phyloP scores from a whole-genome alignment of 2,888 invertebrate genomes.

The Stenotaenia linearis region DNA sequence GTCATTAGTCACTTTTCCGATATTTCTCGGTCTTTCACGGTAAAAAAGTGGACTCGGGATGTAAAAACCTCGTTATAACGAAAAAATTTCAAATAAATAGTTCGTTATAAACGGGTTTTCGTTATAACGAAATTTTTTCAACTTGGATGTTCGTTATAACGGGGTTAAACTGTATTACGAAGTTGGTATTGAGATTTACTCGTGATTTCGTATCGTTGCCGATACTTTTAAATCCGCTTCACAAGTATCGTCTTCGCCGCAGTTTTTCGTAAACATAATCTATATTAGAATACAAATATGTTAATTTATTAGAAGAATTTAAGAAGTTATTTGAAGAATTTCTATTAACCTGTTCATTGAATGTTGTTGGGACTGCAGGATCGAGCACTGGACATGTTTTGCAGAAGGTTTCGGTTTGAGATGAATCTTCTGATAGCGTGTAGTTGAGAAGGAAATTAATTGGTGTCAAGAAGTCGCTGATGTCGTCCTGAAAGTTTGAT shows the following conservation, averaged over 20 bases:
- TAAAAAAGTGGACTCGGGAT: too few species aligned
- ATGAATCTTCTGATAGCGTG: background rate
- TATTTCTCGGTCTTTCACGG: too few species aligned
- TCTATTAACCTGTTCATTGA: background rate
- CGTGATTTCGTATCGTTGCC: background rate
- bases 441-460: background rate
- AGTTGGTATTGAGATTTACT: background rate
- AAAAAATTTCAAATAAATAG: too few species aligned
- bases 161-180: too few species aligned
- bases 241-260: background rate
- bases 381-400: background rate
- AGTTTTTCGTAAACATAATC: slow-evolving; percentile 11
- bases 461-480: background rate
- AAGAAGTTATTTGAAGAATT: background rate
- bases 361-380: background rate
- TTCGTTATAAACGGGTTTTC: too few species aligned
- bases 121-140: too few species aligned
- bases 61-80: too few species aligned
- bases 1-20: too few species aligned
- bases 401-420: background rate
- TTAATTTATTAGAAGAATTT: background rate
- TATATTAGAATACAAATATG: too few species aligned
- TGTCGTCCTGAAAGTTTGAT: background rate
- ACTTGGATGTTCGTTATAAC: too few species aligned
- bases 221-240: background rate